phyloP scores from a whole-genome alignment of 2,113 vertebrate genomes.

The Riparia riparia region DNA sequence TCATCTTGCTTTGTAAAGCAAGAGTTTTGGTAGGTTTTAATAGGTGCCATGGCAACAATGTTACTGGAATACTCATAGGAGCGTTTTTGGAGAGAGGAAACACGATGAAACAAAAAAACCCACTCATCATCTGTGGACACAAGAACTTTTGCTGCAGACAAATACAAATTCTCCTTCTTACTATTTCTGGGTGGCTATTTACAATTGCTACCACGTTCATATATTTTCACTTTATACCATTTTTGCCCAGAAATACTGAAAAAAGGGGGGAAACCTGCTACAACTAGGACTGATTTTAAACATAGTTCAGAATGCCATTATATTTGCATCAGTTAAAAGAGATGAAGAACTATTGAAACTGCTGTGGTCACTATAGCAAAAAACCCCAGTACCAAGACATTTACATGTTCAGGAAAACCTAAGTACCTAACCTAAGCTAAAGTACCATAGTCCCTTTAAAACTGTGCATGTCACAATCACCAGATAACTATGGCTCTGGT shows the following conservation, averaged over 20 bases:
- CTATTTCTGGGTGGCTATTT: neutral
- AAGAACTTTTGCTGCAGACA: neutral
- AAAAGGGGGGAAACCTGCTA: neutral
- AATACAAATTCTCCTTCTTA: neutral
- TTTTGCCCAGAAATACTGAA: neutral
- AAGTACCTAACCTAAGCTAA: neutral
- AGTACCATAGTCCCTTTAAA: neutral
- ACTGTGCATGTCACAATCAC: neutral
- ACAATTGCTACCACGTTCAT: neutral
- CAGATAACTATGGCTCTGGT: neutral
- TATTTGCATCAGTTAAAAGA: neutral
- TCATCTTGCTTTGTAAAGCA: neutral
- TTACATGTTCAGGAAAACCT: neutral
- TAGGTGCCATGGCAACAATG: constrained; percentile 45
- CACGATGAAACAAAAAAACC: neutral
- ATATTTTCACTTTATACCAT: neutral
- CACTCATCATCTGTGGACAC: neutral
- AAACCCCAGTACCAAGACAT: neutral
- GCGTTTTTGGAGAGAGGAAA: neutral
- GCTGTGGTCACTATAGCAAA: neutral
- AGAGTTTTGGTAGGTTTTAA: constrained; percentile 9
- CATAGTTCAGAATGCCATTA: neutral
- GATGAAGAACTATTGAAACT: neutral
- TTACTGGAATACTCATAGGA: neutral
- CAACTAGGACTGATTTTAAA: neutral